Percentiles rank a stretch among this genome's conserved stretches.
phyloP scores from a whole-genome alignment of 2,797 vertebrate species.

The Heliangelus exortis region DNA sequence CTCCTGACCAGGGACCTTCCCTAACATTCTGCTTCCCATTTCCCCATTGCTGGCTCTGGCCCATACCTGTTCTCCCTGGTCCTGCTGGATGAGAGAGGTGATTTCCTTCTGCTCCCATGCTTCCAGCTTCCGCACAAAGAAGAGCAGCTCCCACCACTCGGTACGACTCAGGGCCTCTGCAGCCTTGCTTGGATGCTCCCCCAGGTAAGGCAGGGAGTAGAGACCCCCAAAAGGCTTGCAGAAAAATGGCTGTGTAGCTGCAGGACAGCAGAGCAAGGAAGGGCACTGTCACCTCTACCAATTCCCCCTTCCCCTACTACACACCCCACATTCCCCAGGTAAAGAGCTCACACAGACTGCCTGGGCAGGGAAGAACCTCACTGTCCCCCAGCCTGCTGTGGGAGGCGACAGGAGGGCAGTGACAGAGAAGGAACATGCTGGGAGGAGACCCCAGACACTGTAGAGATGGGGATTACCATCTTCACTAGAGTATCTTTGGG shows the following conservation, averaged over 20 bases:
- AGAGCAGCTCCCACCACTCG: constrained; percentile 98
- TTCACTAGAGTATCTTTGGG: background rate
- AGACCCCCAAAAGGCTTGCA: constrained; percentile 85
- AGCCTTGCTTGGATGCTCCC: constrained; percentile 68
- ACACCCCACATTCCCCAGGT: background rate
- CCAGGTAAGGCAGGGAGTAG: constrained; percentile 89
- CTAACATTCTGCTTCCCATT: background rate
- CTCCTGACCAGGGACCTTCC: background rate
- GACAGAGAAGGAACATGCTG: background rate
- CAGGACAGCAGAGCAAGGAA: background rate
- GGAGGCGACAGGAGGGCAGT: background rate
- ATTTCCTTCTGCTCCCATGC: constrained; percentile 84
- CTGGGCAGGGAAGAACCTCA: background rate
- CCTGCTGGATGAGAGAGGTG: constrained; percentile 80
- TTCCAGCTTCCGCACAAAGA: constrained; percentile 93
- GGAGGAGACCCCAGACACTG: background rate
- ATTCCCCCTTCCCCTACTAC: background rate
- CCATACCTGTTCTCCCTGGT: constrained; percentile 82
- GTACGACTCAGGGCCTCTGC: constrained; percentile 80
- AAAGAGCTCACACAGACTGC: background rate
- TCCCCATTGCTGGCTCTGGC: background rate
- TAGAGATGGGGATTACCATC: background rate
- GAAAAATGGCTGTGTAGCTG: constrained; percentile 86
- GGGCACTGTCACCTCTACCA: background rate
- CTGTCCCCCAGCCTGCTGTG: background rate